Conservation (phyloP, 2,113 vertebrate genomes). For the Aptenodytes forsteri region DNA sequence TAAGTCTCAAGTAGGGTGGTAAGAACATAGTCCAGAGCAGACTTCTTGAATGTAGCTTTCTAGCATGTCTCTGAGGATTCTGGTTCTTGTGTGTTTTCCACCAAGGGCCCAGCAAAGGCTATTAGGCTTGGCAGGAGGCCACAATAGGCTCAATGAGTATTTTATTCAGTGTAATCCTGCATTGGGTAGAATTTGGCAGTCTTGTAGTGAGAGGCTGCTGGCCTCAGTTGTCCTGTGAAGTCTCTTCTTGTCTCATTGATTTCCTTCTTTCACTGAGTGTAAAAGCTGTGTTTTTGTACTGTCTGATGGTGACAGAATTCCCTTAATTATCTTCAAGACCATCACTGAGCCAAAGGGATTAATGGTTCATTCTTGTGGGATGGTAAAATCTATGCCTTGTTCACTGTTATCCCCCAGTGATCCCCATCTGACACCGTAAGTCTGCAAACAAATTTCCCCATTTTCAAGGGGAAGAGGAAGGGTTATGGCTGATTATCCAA, state of each 20-base stretch:
- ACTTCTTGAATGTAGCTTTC: neutral
- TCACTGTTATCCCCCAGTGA: neutral
- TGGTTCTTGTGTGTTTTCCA: neutral
- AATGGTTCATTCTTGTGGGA: neutral
- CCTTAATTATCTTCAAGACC: neutral
- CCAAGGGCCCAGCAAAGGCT: neutral
- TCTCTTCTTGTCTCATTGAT: neutral
- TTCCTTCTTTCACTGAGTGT: neutral
- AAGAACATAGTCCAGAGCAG: neutral
- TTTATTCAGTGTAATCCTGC: neutral
- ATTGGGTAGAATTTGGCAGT: neutral
- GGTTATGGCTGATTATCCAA: neutral
- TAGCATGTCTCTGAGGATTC: neutral
- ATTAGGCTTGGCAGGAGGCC: constrained; percentile 12
- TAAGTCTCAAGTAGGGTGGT: neutral
- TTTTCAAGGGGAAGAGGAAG: neutral
- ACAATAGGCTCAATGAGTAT: neutral
- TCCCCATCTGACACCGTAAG: neutral
- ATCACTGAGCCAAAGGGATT: neutral
- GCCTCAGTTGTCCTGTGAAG: neutral
- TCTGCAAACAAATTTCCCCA: neutral
- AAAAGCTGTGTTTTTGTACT: neutral
- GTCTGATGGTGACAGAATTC: neutral
- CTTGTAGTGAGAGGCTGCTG: neutral
- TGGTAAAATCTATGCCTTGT: neutral